phyloP scores from a whole-genome alignment of 1,140 invertebrate species.

The Philopotamus ludificatus region DNA sequence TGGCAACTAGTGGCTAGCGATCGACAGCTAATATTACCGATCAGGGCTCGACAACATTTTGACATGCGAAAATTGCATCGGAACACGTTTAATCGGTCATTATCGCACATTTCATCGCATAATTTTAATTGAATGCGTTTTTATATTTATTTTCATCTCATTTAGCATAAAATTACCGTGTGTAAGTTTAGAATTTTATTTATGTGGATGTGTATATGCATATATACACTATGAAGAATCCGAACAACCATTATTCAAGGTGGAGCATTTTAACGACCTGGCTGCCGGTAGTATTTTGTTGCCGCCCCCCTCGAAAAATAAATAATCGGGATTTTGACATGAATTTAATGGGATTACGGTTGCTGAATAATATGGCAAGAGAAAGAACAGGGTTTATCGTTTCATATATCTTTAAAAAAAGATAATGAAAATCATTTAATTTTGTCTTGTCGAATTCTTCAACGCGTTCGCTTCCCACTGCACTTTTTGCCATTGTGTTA shows the following conservation, averaged over 20 bases:
- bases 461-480: no score
- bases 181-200: slow-evolving; percentile 14
- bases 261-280: slow-evolving; percentile 24
- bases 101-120: no score
- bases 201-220: slow-evolving; percentile 16
- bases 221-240: not conserved
- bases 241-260: slow-evolving; percentile 26
- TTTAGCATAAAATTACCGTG: not conserved
- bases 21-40: not conserved
- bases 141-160: no score
- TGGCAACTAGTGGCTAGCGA: not conserved
- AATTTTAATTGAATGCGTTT: no score
- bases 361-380: not conserved
- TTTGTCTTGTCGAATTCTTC: no score
- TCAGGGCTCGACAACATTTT: not conserved
- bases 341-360: slow-evolving; percentile 29
- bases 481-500: no score
- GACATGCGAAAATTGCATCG: no score
- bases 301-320: slow-evolving; percentile 29
- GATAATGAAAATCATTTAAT: no score
- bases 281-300: slow-evolving; percentile 9
- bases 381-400: slow-evolving; percentile 4
- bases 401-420: not conserved
- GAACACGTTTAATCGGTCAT: no score
- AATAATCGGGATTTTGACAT: slow-evolving; percentile 36